Evolutionary conservation across 2,888 invertebrate species (phyloP), one percentile per base, ranked within the genome.

Genomic region (Ptycholaimellus sp.): DNA sequence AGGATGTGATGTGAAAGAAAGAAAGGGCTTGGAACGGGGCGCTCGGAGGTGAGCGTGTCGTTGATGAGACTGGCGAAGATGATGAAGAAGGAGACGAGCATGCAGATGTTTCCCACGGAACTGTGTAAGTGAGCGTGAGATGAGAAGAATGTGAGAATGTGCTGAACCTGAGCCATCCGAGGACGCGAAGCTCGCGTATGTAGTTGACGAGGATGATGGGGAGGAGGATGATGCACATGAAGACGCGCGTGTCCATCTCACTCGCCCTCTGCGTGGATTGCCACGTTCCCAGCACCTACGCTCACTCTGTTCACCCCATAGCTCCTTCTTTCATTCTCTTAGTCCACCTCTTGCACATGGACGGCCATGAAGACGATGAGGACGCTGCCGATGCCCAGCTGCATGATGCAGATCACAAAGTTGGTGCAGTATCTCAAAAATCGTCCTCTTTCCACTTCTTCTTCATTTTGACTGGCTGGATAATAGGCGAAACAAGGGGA

Each of bases 361-460:
- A 3, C 6, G 3, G 23, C 36, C 35, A 39, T 36, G 27, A 39
- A 39, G 2, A 37, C 36, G 14, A 39, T 23, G 4, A 14, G 29
- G 3, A 39, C 40, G 19, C 28, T 28, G 32, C 40, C 30, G 16
- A 39, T 19, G 6, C 40, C 40, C 18, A 39, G 2, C 19, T 39
- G 40, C 3, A 20, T 18, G 2, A 27, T 28, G 4, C n/a, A n/a
- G 3, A 39, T 22, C 13, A 39, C 33, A 3, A 25, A 4, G 33
- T 39, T 39, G 3, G 40, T 32, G 5, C 27, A 13, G 33, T 39
- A 39, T 17, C 40, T 39, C 16, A 9, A 38, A 30, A 14, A 9
- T 23, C n/a, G n/a, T n/a, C n/a, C n/a, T n/a, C n/a, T n/a, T n/a
- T n/a, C n/a, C n/a, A n/a, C n/a, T n/a, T n/a, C n/a, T n/a, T n/a